Percentiles rank a stretch among this genome's conserved stretches.
These are phyloP conservation scores for Oncorhynchus nerka DNA, from an alignment of 2,113 vertebrate species.

Conservation along the genomic window DNA sequence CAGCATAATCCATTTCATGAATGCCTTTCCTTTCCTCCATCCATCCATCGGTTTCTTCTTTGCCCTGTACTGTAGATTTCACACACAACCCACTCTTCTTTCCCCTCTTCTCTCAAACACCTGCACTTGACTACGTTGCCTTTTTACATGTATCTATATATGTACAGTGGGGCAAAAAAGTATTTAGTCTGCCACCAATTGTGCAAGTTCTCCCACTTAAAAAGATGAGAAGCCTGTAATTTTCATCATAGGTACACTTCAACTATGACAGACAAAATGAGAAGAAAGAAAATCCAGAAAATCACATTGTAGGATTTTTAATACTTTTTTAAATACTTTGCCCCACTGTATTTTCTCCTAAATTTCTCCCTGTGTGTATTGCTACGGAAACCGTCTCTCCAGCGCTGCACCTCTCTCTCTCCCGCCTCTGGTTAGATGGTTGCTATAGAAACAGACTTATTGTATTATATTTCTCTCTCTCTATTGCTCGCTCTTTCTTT, in stretches of 20 bases:
- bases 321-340: no score
- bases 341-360: slow-evolving; percentile 14
- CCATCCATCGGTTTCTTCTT: slow-evolving; percentile 2
- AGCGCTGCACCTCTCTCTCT: slow-evolving; percentile 50
- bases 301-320: no score
- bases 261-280: no score
- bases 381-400: slow-evolving; percentile 65
- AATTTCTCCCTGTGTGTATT: slow-evolving; percentile 57
- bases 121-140: background rate
- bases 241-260: no score
- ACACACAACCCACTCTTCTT: slow-evolving; percentile 10
- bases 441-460: slow-evolving; percentile 78
- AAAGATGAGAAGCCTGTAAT: no score
- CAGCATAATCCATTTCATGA: background rate
- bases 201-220: no score
- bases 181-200: no score
- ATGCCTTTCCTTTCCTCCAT: background rate
- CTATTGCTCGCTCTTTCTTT: slow-evolving; percentile 1
- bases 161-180: slow-evolving; percentile 1
- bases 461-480: slow-evolving; percentile 50
- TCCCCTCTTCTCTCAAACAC: slow-evolving; percentile 31
- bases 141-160: slow-evolving; percentile 25
- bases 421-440: slow-evolving; percentile 64
- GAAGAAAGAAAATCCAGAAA: no score
- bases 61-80: background rate